phyloP scores from a whole-genome alignment of 2,797 vertebrate genomes.

The Tragelaphus oryx region DNA sequence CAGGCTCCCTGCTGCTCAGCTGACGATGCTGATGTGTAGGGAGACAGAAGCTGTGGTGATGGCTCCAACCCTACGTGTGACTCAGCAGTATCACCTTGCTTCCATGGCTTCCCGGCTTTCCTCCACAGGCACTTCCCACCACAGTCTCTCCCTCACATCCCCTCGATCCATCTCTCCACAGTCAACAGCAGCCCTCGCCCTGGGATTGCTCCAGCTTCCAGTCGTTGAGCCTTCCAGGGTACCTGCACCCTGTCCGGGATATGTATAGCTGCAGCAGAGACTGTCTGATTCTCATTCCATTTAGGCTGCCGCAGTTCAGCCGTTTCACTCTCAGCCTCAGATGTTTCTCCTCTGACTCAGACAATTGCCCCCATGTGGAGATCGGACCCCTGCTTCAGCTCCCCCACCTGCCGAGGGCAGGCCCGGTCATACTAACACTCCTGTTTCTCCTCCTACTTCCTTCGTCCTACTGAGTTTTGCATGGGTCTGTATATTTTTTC shows the following conservation, averaged over 20 bases:
- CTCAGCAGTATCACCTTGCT: neutral
- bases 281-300: neutral
- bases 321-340: neutral
- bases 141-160: neutral
- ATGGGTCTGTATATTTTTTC: neutral
- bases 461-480: neutral
- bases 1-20: neutral
- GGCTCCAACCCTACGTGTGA: neutral
- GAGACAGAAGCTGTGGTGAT: neutral
- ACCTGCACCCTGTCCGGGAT: neutral
- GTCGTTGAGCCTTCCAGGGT: neutral
- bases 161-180: neutral
- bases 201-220: neutral
- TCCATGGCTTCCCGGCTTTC: neutral
- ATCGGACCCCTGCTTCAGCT: neutral
- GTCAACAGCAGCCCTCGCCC: neutral
- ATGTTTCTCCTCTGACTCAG: neutral
- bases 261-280: neutral
- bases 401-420: neutral
- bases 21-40: neutral
- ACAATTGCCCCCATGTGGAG: neutral
- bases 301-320: neutral
- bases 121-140: neutral
- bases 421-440: neutral
- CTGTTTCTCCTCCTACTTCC: neutral